Conservation (phyloP, 2,888 invertebrate genomes). For the Smittia aterrima region DNA sequence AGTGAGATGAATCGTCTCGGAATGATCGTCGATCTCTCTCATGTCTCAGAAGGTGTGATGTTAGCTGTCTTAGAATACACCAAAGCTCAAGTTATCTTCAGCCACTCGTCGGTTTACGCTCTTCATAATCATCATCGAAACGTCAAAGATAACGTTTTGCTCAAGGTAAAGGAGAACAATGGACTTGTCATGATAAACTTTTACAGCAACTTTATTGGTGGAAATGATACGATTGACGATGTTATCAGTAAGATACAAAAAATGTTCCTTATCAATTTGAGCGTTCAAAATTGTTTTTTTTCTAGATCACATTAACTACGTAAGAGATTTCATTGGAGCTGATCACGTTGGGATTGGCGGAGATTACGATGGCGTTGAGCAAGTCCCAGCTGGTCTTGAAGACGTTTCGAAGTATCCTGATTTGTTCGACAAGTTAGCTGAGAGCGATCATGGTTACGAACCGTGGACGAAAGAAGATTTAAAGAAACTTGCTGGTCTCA, state of each 20-base stretch:
- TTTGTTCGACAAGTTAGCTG: constrained; percentile 63
- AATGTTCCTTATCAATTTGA: neutral
- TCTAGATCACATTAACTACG: constrained; percentile 57
- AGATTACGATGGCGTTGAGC: constrained; percentile 56
- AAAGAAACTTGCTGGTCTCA: constrained; percentile 55
- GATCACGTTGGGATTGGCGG: constrained; percentile 58
- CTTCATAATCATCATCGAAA: constrained; percentile 58
- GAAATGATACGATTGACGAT: constrained; percentile 57
- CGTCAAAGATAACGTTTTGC: constrained; percentile 60
- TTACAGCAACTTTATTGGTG: constrained; percentile 63
- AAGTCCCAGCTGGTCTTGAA: constrained; percentile 69
- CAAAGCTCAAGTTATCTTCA: constrained; percentile 62
- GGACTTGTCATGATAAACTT: constrained; percentile 77
- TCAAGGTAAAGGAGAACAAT: constrained; percentile 59
- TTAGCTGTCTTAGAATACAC: constrained; percentile 56
- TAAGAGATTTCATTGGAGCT: constrained; percentile 55
- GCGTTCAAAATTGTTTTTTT: neutral
- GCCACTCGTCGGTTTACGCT: constrained; percentile 61
- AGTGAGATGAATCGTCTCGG: constrained; percentile 65
- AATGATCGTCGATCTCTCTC: constrained; percentile 62
- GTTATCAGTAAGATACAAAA: constrained; percentile 63
- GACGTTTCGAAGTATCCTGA: constrained; percentile 70
- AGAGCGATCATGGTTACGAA: constrained; percentile 43
- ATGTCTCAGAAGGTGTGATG: constrained; percentile 62
- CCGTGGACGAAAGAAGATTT: constrained; percentile 55